Evolutionary conservation across 1,140 invertebrate species (phyloP).

Genomic region (Ephestia elutella): DNA sequence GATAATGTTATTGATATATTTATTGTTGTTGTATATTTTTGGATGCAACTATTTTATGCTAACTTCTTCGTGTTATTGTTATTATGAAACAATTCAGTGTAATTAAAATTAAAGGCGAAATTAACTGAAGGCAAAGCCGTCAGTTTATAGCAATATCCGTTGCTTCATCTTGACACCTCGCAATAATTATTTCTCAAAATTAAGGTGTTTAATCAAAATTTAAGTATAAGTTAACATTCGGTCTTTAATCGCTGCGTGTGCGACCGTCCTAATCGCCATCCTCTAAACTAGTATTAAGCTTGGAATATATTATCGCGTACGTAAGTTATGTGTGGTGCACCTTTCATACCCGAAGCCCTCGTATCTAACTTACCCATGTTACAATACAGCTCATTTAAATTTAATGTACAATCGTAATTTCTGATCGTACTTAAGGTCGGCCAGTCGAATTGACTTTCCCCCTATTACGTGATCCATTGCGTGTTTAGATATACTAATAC

Average conservation of each 20-base stretch:
- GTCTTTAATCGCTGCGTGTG: conserved; percentile 62
- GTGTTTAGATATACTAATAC: conserved; percentile 60
- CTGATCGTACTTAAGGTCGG: conserved; percentile 34
- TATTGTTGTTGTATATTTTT: conserved; percentile 72
- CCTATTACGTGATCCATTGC: conserved; percentile 45
- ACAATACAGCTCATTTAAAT: conserved; percentile 9
- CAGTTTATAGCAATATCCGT: conserved; percentile 28
- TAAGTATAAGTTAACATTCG: conserved; percentile 58
- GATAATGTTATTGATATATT: conserved; percentile 66
- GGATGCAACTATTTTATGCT: conserved; percentile 67
- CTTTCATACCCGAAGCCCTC: not conserved
- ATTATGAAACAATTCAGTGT: conserved; percentile 44
- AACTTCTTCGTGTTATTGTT: conserved; percentile 57
- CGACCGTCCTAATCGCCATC: conserved; percentile 73
- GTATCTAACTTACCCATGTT: conserved; percentile 6
- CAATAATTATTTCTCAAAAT: conserved; percentile 62
- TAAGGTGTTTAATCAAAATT: conserved; percentile 59
- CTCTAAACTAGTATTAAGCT: conserved; percentile 74
- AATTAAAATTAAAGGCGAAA: conserved; percentile 31
- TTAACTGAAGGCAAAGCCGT: conserved; percentile 14
- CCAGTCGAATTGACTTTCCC: conserved; percentile 32
- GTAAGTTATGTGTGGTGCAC: conserved; percentile 42
- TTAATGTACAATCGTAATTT: conserved; percentile 21
- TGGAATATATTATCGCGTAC: conserved; percentile 46
- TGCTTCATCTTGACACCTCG: conserved; percentile 55